Percentiles rank a stretch among this genome's conserved stretches.
Evolutionary conservation across 2,113 vertebrate species (phyloP).

Genomic region (Oxygymnocypris stewartii): DNA sequence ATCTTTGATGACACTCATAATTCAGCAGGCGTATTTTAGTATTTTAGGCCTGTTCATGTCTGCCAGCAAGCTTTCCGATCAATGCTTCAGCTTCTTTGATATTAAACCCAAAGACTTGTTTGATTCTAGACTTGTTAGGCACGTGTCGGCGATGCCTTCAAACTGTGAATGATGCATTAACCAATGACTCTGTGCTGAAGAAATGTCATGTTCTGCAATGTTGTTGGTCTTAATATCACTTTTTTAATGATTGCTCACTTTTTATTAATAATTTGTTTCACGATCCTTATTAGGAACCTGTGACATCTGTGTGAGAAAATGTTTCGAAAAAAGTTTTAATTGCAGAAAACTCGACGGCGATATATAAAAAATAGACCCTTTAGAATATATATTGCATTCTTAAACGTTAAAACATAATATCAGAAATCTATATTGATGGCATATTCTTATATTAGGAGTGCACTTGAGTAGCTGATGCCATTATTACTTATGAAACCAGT

Average conservation of each 20-base stretch:
- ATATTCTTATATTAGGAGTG: neutral
- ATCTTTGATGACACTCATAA: neutral
- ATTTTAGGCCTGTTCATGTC: neutral
- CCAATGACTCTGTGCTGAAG: neutral
- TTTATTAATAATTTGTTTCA: neutral
- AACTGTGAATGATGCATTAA: conserved; percentile 24
- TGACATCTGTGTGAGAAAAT: neutral
- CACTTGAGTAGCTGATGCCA: neutral
- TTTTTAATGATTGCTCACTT: neutral
- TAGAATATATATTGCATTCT: neutral
- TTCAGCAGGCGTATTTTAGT: neutral
- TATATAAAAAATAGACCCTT: neutral
- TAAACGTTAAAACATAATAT: neutral
- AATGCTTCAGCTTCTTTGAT: neutral
- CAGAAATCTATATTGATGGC: neutral
- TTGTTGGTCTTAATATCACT: neutral
- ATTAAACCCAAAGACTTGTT: conserved; percentile 17
- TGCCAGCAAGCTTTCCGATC: neutral
- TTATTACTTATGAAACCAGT: neutral
- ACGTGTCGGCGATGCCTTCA: neutral
- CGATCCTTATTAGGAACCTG: neutral
- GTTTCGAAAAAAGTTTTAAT: neutral
- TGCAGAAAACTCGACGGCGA: too few species aligned
- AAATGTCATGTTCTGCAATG: neutral
- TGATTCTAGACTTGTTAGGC: neutral